A percentile compares a stretch with the other conserved stretches of the same genome.
Evolutionary conservation across 2,113 vertebrate genomes (phyloP).

Genomic region (Hydrolagus affinis): DNA sequence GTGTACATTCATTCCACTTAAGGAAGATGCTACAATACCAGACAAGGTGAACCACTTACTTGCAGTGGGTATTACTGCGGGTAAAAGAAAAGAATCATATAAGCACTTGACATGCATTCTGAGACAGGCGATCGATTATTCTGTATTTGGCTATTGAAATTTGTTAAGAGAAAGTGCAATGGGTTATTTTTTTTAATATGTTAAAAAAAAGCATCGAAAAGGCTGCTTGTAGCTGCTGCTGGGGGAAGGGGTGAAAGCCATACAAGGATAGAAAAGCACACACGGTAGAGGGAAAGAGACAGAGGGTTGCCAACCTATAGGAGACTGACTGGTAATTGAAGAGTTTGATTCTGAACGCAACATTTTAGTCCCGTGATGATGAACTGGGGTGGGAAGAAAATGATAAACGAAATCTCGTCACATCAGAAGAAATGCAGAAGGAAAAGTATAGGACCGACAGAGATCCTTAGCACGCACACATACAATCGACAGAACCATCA

Average conservation of each 20-base stretch:
- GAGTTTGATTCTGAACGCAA: conserved; percentile 99
- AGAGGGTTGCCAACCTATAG: conserved; percentile 99
- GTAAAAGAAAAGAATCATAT: conserved; percentile 31
- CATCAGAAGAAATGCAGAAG: conserved; percentile 62
- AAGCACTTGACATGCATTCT: conserved; percentile 30
- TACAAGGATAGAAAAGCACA: conserved; percentile 21
- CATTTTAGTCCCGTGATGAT: conserved; percentile 99
- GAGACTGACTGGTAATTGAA: conserved; percentile 99
- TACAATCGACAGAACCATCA: conserved; percentile 40
- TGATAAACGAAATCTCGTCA: conserved; percentile 73
- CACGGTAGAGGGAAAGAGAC: conserved; percentile 64
- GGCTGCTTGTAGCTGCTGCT: conserved; percentile 20
- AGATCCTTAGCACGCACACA: conserved; percentile 49
- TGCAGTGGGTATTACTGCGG: conserved; percentile 32
- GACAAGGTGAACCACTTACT: conserved; percentile 32
- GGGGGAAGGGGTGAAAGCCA: conserved; percentile 24
- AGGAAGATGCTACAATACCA: conserved; percentile 30
- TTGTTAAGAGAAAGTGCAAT: background rate
- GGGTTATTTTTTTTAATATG: conserved; percentile 8
- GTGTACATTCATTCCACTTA: conserved; percentile 28
- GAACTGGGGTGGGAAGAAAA: conserved; percentile 88
- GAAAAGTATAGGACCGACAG: conserved; percentile 52
- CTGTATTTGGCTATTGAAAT: conserved; percentile 21
- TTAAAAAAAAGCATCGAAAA: conserved; percentile 12
- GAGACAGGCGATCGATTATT: background rate